Base-by-base conservation (phyloP, 2,797 vertebrate species). In the Argyrosomus regius region DNA sequence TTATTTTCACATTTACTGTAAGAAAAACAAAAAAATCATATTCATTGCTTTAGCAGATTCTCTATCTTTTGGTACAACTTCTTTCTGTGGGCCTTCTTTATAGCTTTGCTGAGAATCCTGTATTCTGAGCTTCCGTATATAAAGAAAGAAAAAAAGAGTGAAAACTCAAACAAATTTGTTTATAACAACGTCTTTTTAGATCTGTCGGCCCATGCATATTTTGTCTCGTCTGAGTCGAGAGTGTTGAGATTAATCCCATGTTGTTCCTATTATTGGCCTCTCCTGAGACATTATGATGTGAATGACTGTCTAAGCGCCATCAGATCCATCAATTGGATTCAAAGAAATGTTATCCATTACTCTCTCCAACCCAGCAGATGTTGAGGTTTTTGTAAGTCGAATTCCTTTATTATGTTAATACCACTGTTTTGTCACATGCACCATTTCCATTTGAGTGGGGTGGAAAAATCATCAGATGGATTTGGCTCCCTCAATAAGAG, bases 341-440 rank as follows among this genome's bases (percentile, higher is more conserved):
- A 95, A 95, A 95, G 93, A 94, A 94, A 91, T 93, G 91, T 93
- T 94, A 91, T 93, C 94, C 93, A 94, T 92, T 93, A 84, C 92
- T 90, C 90, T 64, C 92, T 79, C 90, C 91, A 93, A 93, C 88
- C 92, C 78, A 69, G 92, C 94, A 95, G 94, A 95, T 95, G 93
- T 95, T 93, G 90, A 91, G 88, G 85, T 94, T 93, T 94, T 94
- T 94, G 92, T 93, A 93, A 93, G 91, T 90, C 66, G 81, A 91
- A 94, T 93, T 93, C 93, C 92, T 95, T 94, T 95, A 94, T 95
- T 93, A 95, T 95, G 94, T 90, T 94, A 95, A 95, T 95, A 85
- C 45, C 88, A 84, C 88, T 93, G 90, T 93, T 93, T 93, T 95
- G 93, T 93, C 90, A 90, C 84, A 91, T 80, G 86, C 93, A 86